Percentiles rank a stretch among this genome's conserved stretches.
These are phyloP conservation scores for Megaleporinus macrocephalus DNA, from an alignment of 2,113 vertebrate species.

Conservation along the genomic window DNA sequence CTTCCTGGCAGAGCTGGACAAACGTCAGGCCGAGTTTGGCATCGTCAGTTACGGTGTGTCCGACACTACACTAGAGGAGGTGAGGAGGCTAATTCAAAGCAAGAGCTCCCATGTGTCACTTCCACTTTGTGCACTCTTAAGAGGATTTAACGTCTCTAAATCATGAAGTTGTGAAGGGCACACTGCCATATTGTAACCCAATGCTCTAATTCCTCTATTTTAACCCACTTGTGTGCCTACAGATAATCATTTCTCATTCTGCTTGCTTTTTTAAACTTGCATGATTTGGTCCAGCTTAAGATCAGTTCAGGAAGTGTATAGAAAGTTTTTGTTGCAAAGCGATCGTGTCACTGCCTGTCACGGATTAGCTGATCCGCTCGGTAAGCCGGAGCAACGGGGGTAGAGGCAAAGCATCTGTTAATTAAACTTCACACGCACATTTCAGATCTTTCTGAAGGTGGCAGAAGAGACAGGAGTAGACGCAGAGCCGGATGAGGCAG, in stretches of 20 bases:
- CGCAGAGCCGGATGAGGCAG: constrained; percentile 49
- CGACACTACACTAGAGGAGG: constrained; percentile 90
- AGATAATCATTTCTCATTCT: neutral
- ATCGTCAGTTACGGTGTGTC: constrained; percentile 86
- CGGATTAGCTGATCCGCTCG: neutral
- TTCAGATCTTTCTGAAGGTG: constrained; percentile 90
- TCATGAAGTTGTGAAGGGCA: neutral
- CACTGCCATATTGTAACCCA: neutral
- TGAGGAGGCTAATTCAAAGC: constrained; percentile 50
- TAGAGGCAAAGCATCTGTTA: neutral
- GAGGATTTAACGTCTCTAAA: constrained; percentile 14
- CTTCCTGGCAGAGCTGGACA: constrained; percentile 83
- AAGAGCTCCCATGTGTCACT: neutral
- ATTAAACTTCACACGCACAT: constrained; percentile 24
- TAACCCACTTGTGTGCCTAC: neutral
- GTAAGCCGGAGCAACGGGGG: neutral
- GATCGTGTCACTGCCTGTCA: constrained; percentile 40
- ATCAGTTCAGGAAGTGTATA: neutral
- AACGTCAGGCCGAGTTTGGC: constrained; percentile 75
- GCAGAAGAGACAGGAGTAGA: constrained; percentile 72
- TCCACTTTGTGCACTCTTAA: neutral
- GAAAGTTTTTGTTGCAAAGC: constrained; percentile 53
- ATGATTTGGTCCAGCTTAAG: neutral
- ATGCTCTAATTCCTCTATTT: neutral
- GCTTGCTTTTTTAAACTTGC: neutral